phyloP scores from a whole-genome alignment of 92 coral and sea anemone species.

The Porites cylindrica region DNA sequence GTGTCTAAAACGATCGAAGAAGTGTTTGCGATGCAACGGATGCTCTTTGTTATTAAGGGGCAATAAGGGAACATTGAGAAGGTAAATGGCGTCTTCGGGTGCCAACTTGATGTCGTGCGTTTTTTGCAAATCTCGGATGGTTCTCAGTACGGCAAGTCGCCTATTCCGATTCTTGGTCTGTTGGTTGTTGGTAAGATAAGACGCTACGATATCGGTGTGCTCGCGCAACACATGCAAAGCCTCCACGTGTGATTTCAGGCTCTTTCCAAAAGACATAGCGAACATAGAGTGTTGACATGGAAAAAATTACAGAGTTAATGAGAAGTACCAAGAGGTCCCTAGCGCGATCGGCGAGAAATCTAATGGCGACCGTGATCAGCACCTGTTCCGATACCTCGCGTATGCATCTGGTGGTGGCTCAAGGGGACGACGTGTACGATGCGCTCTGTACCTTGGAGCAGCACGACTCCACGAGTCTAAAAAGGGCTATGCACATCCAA shows the following conservation, averaged over 20 bases:
- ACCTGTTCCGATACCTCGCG: background rate
- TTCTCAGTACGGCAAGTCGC: background rate
- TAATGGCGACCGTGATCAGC: background rate
- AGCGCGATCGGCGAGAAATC: background rate
- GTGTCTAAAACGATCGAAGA: background rate
- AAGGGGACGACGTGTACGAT: constrained; percentile 8
- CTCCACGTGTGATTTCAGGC: background rate
- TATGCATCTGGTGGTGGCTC: background rate
- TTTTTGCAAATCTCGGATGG: background rate
- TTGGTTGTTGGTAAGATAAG: background rate
- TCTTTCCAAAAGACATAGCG: background rate
- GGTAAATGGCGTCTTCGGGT: background rate
- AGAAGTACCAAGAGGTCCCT: background rate
- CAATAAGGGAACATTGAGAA: background rate
- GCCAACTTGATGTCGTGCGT: background rate
- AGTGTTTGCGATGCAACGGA: background rate
- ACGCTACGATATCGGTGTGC: background rate
- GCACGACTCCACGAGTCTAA: too few relatives aligned
- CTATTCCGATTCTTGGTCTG: background rate
- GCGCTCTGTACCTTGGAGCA: too few relatives aligned
- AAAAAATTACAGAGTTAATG: background rate
- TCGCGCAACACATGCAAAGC: constrained; percentile 4
- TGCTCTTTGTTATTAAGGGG: background rate
- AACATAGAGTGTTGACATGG: background rate
- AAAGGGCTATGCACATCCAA: too few relatives aligned